Percentiles rank a stretch among this genome's conserved stretches.
These are phyloP conservation scores for Artibeus lituratus DNA, from an alignment of 2,797 vertebrate species.

Conservation along the genomic window DNA sequence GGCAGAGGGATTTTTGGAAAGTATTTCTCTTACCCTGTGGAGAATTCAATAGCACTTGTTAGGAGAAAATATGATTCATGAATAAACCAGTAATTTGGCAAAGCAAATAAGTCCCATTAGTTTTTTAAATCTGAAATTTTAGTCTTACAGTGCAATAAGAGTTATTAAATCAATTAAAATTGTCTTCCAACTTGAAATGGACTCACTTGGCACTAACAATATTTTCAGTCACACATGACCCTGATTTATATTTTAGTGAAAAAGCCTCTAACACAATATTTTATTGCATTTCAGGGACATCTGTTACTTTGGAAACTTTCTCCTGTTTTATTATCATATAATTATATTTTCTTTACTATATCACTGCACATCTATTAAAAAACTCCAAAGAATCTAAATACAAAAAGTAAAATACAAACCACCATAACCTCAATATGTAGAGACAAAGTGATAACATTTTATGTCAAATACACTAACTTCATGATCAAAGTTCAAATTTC, in stretches of 20 bases:
- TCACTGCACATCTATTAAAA: neutral
- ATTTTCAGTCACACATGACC: neutral
- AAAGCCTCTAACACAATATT: neutral
- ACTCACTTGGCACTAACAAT: conserved; percentile 3
- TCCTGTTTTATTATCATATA: neutral
- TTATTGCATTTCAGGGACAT: neutral
- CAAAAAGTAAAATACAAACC: neutral
- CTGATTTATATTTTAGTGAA: conserved; percentile 16
- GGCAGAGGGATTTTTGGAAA: conserved; percentile 45
- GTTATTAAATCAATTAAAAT: conserved; percentile 46
- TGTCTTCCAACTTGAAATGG: conserved; percentile 16
- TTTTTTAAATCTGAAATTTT: conserved; percentile 59
- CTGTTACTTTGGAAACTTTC: conserved; percentile 6
- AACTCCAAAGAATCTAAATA: neutral
- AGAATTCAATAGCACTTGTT: conserved; percentile 55
- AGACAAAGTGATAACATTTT: neutral
- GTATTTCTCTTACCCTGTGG: conserved; percentile 53
- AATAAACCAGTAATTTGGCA: conserved; percentile 60
- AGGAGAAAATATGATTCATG: conserved; percentile 62
- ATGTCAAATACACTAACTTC: neutral
- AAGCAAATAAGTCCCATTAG: conserved; percentile 38
- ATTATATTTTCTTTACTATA: neutral
- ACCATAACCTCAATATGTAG: neutral
- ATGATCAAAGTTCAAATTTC: neutral
- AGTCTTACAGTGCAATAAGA: neutral